A percentile compares a stretch with the other conserved stretches of the same genome.
These are phyloP conservation scores for Isotomurus palustris DNA, from an alignment of 2,888 invertebrate genomes.

Conservation along the genomic window DNA sequence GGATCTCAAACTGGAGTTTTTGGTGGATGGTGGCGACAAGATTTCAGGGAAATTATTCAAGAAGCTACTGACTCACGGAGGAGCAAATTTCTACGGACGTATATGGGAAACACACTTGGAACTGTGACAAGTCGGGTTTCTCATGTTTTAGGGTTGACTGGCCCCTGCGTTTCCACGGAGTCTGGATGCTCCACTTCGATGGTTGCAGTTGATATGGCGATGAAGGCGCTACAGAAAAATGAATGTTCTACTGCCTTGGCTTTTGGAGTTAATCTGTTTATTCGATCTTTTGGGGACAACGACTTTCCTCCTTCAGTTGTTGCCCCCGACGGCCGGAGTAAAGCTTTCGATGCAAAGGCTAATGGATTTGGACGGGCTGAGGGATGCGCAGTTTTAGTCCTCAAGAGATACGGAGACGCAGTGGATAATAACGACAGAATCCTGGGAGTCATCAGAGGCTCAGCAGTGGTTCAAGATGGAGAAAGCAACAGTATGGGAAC, in stretches of 20 bases:
- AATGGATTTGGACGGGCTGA: constrained; percentile 26
- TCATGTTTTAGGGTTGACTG: constrained; percentile 7
- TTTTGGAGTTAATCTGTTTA: constrained; percentile 8
- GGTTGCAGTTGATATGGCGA: constrained; percentile 8
- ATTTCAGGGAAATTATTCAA: constrained; percentile 7
- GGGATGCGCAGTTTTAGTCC: constrained; percentile 12
- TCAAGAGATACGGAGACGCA: constrained; percentile 18
- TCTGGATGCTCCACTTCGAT: constrained; percentile 12
- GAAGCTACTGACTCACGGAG: no score
- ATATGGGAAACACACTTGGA: constrained; percentile 9
- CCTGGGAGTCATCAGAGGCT: constrained; percentile 21
- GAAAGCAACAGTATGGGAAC: constrained; percentile 12
- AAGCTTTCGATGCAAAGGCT: constrained; percentile 21
- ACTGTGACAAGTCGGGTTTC: constrained; percentile 1
- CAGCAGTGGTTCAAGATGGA: constrained; percentile 22
- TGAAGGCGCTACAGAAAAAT: neutral
- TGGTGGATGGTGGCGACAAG: constrained; percentile 4
- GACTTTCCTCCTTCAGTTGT: constrained; percentile 1
- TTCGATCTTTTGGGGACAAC: neutral
- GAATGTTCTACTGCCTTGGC: neutral
- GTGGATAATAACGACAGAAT: constrained; percentile 21
- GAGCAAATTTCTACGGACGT: neutral
- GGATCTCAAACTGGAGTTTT: constrained; percentile 5
- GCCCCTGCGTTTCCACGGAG: constrained; percentile 9
- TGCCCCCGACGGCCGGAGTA: constrained; percentile 11